Base-by-base conservation (phyloP, 2,113 vertebrate species). In the Cyprinodon brontotheroides region DNA sequence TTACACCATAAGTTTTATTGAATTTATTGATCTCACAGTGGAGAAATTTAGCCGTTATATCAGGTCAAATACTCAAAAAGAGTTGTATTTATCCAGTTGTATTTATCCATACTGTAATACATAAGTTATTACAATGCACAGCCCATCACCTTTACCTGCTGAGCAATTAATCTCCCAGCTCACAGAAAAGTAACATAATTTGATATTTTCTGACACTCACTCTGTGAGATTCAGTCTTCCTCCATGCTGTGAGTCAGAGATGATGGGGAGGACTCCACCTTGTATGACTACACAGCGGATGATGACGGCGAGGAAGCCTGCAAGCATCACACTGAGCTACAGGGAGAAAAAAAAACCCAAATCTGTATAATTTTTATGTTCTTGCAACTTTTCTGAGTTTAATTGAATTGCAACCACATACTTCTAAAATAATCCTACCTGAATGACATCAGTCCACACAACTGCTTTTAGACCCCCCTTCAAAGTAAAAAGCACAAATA, bases 361-460 rank as follows among this genome's bases (percentile, higher is more conserved):
- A 57, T 9, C 20, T 20, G 9, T 2, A 29, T 29, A 29, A 29
- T 29, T 29, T 57, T 57, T 7, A 36, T 45, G 17, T 20, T 13
- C 17, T 57, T 57, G 2, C 2, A 45, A 45, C 5, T 10, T 45
- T 45, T 45, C 43, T 11, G 9, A 1, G 11, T 45, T 57, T 57
- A 20, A 20, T n/a, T 57, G 50, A 15, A n/a, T 57, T 57, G 17
- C 43, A 45, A 45, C 43, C 11, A 10, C 43, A 45, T 11, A 45
- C 50, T n/a, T 57, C 36, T 53, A 36, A 39, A 37, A 13, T 29
- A 20, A 3, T 9, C 78, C 29, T 64, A 91, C 92, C 91, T 98
- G 97, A 86, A 98, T 95, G 57, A 97, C 96, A 0, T 98, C 96
- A 2, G 96, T 97, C 97, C 97, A 98, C 64, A 98, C 96, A 80